These are phyloP conservation scores for Electrophaes corylata DNA, from an alignment of 2,888 invertebrate genomes.

Conservation along the genomic window DNA sequence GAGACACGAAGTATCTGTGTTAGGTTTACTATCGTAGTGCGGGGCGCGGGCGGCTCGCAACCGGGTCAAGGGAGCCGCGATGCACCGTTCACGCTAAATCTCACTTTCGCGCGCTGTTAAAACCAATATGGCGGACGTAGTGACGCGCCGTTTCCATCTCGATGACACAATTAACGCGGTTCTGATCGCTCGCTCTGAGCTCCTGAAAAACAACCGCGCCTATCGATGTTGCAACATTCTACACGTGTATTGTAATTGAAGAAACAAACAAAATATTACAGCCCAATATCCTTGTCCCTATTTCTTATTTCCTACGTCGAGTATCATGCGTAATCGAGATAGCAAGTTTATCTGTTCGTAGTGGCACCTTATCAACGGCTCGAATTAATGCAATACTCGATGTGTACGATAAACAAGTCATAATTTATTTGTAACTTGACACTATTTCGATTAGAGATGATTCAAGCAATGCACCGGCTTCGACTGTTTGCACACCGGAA, in stretches of 20 bases:
- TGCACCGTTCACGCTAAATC: constrained; percentile 83
- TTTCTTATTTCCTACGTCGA: constrained; percentile 77
- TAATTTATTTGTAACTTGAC: constrained; percentile 60
- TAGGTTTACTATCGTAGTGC: constrained; percentile 69
- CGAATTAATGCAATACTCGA: constrained; percentile 68
- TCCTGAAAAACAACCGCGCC: constrained; percentile 38
- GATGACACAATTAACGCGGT: constrained; percentile 58
- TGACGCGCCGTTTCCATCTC: constrained; percentile 70
- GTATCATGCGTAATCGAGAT: constrained; percentile 73
- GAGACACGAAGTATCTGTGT: constrained; percentile 54
- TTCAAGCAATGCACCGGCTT: constrained; percentile 22
- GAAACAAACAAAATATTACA: constrained; percentile 68
- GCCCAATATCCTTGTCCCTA: constrained; percentile 78
- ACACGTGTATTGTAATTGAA: constrained; percentile 72
- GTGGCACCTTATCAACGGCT: constrained; percentile 71
- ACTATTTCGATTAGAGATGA: constrained; percentile 47
- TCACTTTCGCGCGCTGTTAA: constrained; percentile 82
- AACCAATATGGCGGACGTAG: constrained; percentile 74
- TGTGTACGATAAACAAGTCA: constrained; percentile 55
- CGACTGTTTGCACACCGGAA: constrained; percentile 27
- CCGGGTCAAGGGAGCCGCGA: constrained; percentile 82
- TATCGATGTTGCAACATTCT: constrained; percentile 63
- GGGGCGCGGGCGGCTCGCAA: constrained; percentile 56
- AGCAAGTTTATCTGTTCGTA: constrained; percentile 64
- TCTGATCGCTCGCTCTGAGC: constrained; percentile 33